Percentiles rank a stretch among this genome's conserved stretches.
These are phyloP conservation scores for Danaus chrysippus DNA, from an alignment of 2,888 invertebrate genomes.

Conservation along the genomic window DNA sequence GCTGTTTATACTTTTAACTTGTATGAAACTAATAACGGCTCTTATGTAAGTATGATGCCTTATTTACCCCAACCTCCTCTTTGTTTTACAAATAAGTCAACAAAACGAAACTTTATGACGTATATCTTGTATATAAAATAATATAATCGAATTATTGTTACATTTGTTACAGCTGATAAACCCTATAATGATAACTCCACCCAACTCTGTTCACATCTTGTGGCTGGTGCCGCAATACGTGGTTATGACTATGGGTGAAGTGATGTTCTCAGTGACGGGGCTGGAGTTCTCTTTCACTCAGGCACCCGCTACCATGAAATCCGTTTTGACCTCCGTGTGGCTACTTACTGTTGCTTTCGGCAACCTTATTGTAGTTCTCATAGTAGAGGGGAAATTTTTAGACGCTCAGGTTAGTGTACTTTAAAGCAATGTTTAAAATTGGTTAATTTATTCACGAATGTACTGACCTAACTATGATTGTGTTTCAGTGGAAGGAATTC, in stretches of 20 bases:
- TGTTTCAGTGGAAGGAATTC: slow-evolving; percentile 88
- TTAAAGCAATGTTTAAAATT: not conserved
- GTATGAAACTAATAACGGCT: slow-evolving; percentile 52
- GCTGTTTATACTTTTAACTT: slow-evolving; percentile 82
- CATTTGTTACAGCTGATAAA: slow-evolving; percentile 48
- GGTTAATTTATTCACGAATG: slow-evolving; percentile 23
- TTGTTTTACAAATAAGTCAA: not conserved
- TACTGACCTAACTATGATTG: not conserved
- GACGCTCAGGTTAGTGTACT: slow-evolving; percentile 82
- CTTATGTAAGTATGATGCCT: slow-evolving; percentile 47
- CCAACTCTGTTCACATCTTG: slow-evolving; percentile 88
- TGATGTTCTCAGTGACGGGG: slow-evolving; percentile 97
- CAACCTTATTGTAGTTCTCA: slow-evolving; percentile 93
- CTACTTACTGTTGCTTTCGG: slow-evolving; percentile 95
- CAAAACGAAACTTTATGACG: no score
- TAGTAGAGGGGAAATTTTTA: slow-evolving; percentile 89
- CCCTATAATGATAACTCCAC: slow-evolving; percentile 76
- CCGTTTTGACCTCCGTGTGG: slow-evolving; percentile 95
- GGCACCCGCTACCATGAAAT: slow-evolving; percentile 96
- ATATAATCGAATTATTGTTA: not conserved
- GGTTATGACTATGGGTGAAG: slow-evolving; percentile 94
- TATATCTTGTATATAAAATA: not conserved
- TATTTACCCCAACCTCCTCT: not conserved
- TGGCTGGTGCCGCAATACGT: slow-evolving; percentile 96
- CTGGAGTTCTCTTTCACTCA: slow-evolving; percentile 97